Evolutionary conservation across 2,797 vertebrate genomes (phyloP).

Genomic region (Cheirogaleus major): DNA sequence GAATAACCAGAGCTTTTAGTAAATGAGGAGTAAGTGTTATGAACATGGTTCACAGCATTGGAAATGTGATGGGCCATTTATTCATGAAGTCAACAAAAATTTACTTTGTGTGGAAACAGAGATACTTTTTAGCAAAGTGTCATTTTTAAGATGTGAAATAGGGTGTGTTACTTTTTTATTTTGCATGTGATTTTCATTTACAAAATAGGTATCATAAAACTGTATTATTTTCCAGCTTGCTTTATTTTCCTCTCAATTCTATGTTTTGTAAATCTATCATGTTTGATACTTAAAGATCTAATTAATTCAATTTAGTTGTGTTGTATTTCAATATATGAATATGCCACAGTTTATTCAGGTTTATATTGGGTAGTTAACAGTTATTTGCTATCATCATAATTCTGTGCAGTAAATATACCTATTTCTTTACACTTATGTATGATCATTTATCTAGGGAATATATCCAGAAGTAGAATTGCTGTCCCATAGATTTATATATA

Average conservation of each 20-base stretch:
- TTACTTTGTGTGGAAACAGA: background rate
- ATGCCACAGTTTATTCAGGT: background rate
- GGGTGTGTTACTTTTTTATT: background rate
- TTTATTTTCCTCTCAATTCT: background rate
- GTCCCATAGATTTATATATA: background rate
- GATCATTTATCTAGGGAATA: background rate
- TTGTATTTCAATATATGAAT: background rate
- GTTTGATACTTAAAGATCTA: background rate
- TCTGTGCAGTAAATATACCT: background rate
- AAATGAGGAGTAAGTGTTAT: background rate
- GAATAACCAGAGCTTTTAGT: background rate
- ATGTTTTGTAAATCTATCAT: background rate
- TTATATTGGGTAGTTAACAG: background rate
- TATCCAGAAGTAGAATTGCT: constrained; percentile 15
- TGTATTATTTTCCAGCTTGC: background rate
- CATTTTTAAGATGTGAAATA: background rate
- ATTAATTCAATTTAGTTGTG: background rate
- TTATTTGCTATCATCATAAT: background rate
- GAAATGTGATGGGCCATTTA: background rate
- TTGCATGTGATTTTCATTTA: background rate
- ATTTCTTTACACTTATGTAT: background rate
- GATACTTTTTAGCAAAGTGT: background rate
- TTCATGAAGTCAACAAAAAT: background rate
- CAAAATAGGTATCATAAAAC: background rate
- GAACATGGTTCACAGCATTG: background rate